Evolutionary conservation across 2,888 invertebrate genomes (phyloP).

Genomic region (Mesochorus sp.): DNA sequence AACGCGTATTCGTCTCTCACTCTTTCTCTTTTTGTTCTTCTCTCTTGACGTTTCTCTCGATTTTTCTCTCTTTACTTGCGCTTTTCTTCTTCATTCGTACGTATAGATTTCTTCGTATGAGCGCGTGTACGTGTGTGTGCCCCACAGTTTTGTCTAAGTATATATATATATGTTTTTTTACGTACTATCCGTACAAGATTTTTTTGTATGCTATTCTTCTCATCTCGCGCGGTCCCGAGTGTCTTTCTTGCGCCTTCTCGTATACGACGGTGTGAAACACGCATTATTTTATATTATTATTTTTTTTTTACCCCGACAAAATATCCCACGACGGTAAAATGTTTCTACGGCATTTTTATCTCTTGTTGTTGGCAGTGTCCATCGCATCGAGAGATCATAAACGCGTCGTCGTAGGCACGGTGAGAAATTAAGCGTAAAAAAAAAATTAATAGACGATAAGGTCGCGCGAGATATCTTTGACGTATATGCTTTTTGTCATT

Average conservation of each 20-base stretch:
- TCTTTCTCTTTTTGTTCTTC: slow-evolving; percentile 22
- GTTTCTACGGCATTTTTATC: background rate
- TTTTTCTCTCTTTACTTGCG: slow-evolving; percentile 21
- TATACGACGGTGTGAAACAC: background rate
- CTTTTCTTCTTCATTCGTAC: slow-evolving; percentile 35
- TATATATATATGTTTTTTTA: slow-evolving; percentile 34
- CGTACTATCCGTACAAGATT: slow-evolving; percentile 40
- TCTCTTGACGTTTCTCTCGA: slow-evolving; percentile 29
- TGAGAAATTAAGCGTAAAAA: background rate
- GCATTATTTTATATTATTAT: background rate
- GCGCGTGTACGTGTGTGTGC: slow-evolving; percentile 51
- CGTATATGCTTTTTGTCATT: background rate
- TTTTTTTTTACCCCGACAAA: slow-evolving; percentile 1
- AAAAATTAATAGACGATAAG: background rate
- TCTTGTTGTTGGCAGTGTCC: slow-evolving; percentile 41
- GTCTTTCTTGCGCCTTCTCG: slow-evolving; percentile 17
- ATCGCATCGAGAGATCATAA: slow-evolving; percentile 16
- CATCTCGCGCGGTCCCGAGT: slow-evolving; percentile 15
- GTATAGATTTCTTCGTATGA: slow-evolving; percentile 39
- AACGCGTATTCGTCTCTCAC: slow-evolving; percentile 55
- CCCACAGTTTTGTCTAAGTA: slow-evolving; percentile 34
- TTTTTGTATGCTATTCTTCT: slow-evolving; percentile 19
- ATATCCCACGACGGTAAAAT: slow-evolving; percentile 14
- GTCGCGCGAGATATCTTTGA: background rate
- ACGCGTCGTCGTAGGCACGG: background rate